Base-by-base conservation (phyloP, 2,888 invertebrate genomes). In the Melanchra persicariae region DNA sequence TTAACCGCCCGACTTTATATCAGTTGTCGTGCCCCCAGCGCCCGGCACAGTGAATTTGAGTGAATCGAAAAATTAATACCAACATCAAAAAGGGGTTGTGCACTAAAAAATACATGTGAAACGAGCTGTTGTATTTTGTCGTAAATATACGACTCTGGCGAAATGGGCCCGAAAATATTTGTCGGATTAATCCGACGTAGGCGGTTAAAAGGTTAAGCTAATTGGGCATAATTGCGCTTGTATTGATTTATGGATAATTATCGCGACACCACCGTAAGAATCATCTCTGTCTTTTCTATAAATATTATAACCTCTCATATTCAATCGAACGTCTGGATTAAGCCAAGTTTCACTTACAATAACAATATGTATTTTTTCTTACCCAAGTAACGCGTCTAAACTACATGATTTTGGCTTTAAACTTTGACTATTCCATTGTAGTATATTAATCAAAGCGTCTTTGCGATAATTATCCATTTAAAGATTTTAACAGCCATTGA, bases 291-390 rank as follows among this genome's bases (percentile, higher is more conserved):
- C 58, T 17, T 58, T 58, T 40, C 58, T 58, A 58, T 9, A 17
- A 17, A 58, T 43, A 24, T 43, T 58, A 58, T 43, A 59, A 24
- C 24, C 43, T 17, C 43, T 22, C 12, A 59, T 59, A 43, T 59
- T 59, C 12, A 59, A 43, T 26, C 17, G 17, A 43, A 43, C 7
- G 43, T 59, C 24, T 26, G 43, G 24, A n/a, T 24, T 59, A 10
- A 59, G 59, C 59, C 59, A 59, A 10, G 59, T 43, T 43, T 59
- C 26, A 43, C 59, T 58, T 24, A 58, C 58, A 24, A 58, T 58
- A 19, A 43, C 58, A 43, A 40, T 43, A 43, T 58, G 58, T 58
- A 58, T 43, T 58, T 58, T 58, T 58, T 58, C 58, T 58, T 58
- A 43, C 17, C 9, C 22, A 17, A 59, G 58, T 43, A 59, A 26